A percentile compares a stretch with the other conserved stretches of the same genome.
Conservation (phyloP, 2,888 invertebrate species). For the Hemicrepidius hirtus region DNA sequence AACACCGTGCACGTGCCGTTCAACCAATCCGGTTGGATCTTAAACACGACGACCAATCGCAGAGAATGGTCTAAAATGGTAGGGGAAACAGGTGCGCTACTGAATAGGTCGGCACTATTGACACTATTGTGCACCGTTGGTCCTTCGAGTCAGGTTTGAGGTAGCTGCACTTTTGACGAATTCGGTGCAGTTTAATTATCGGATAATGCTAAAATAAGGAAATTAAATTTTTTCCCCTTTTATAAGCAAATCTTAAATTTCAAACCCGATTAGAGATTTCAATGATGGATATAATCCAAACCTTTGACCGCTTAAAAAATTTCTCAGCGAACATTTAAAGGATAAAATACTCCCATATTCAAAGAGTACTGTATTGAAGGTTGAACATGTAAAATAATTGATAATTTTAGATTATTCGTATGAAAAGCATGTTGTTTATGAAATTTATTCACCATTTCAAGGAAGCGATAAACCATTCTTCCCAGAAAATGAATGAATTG, state of each 20-base stretch:
- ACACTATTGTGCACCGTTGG: slow-evolving; percentile 55
- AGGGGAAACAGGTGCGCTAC: slow-evolving; percentile 70
- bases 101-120: slow-evolving; percentile 57
- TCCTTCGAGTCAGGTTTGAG: slow-evolving; percentile 45
- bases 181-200: neutral
- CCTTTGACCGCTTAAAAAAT: too few relatives aligned
- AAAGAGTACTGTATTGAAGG: too few relatives aligned
- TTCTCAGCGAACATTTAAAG: too few relatives aligned
- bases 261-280: neutral
- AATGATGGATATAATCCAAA: neutral
- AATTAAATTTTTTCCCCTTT: too few relatives aligned
- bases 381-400: too few relatives aligned
- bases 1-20: slow-evolving; percentile 68
- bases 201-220: too few relatives aligned
- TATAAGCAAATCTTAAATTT: neutral
- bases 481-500: neutral
- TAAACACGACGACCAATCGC: slow-evolving; percentile 62
- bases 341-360: too few relatives aligned
- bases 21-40: slow-evolving; percentile 65
- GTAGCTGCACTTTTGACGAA: slow-evolving; percentile 15
- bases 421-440: neutral
- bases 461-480: neutral
- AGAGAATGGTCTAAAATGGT: slow-evolving; percentile 54
- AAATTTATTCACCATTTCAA: neutral
- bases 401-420: too few relatives aligned